Conservation (phyloP, 2,888 invertebrate genomes). For the Cylloceria caligata region DNA sequence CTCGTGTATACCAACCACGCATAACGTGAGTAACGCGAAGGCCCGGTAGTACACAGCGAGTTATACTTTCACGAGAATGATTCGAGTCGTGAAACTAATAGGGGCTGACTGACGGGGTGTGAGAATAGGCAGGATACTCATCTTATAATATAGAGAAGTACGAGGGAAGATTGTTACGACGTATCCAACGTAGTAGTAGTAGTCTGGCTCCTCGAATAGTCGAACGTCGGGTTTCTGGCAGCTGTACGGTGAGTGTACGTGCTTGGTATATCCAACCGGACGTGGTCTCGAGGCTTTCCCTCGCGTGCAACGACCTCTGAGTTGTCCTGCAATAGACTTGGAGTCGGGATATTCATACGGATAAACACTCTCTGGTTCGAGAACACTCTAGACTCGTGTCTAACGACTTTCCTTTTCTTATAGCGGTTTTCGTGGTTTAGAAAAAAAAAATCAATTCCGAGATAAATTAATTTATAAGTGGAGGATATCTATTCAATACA, state of each 20-base stretch:
- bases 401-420: not conserved
- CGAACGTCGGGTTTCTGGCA: slow-evolving; percentile 62
- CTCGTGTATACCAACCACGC: not conserved
- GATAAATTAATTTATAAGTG: not conserved
- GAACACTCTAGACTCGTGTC: not conserved
- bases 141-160: not conserved
- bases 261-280: slow-evolving; percentile 62
- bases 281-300: slow-evolving; percentile 48
- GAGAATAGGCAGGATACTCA: slow-evolving; percentile 50
- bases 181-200: slow-evolving; percentile 42
- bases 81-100: slow-evolving; percentile 70
- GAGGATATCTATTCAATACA: not conserved
- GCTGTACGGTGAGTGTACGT: slow-evolving; percentile 54
- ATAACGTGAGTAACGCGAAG: slow-evolving; percentile 26
- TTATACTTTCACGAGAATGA: slow-evolving; percentile 68
- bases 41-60: slow-evolving; percentile 39
- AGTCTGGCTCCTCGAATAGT: slow-evolving; percentile 51
- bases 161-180: slow-evolving; percentile 64
- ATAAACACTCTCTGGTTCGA: slow-evolving; percentile 40
- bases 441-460: not conserved
- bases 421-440: not conserved
- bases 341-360: slow-evolving; percentile 47
- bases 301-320: slow-evolving; percentile 34
- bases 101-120: slow-evolving; percentile 61
- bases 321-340: slow-evolving; percentile 34